A percentile compares a stretch with the other conserved stretches of the same genome.
phyloP scores from a whole-genome alignment of 2,888 invertebrate species.

The Scaptomyza polygonia region DNA sequence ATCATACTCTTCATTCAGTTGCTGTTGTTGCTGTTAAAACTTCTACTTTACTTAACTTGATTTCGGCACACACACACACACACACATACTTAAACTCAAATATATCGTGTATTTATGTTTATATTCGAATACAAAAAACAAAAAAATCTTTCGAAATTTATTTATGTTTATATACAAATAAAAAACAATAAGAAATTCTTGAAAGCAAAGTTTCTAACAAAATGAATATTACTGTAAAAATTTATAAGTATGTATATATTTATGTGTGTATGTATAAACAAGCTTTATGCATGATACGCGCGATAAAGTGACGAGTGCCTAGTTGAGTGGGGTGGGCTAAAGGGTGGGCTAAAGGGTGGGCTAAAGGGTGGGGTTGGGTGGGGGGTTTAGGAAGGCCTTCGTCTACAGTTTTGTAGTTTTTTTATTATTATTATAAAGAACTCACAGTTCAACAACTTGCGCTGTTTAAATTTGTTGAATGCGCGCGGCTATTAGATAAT shows the following conservation, averaged over 20 bases:
- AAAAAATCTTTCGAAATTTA: no score
- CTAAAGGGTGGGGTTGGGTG: background rate
- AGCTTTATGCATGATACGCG: conserved; percentile 50
- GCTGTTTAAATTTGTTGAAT: conserved; percentile 44
- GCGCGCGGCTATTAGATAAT: conserved; percentile 53
- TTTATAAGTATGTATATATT: background rate
- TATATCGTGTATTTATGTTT: no score
- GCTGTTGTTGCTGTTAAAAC: no score
- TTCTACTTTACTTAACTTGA: no score
- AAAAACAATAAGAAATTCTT: no score
- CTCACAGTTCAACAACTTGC: conserved; percentile 53
- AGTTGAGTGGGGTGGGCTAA: background rate
- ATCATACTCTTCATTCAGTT: no score
- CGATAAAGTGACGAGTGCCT: conserved; percentile 44
- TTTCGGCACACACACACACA: no score
- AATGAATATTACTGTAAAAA: background rate
- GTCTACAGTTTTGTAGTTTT: conserved; percentile 10
- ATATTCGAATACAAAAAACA: no score
- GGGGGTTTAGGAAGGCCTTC: conserved; percentile 39
- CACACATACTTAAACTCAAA: no score
- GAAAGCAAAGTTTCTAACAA: background rate
- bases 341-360: background rate
- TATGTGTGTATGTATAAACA: background rate
- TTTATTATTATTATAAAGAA: no score
- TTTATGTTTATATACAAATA: no score